Percentiles rank a stretch among this genome's conserved stretches.
Evolutionary conservation across 1,140 invertebrate genomes (phyloP).

Genomic region (Tribolium madens): DNA sequence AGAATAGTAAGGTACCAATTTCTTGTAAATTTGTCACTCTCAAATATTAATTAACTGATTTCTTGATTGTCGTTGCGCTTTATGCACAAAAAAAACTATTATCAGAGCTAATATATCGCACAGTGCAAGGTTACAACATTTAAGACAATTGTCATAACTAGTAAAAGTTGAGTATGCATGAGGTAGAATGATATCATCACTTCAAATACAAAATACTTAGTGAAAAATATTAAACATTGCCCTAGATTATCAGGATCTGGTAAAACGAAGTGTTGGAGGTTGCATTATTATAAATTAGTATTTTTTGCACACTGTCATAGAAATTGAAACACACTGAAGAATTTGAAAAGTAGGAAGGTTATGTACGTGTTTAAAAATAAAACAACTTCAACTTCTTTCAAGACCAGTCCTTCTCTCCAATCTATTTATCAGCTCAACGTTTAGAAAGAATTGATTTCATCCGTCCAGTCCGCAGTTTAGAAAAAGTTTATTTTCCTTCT

Average conservation of each 20-base stretch:
- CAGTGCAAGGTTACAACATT: constrained; percentile 16
- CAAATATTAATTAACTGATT: too few species aligned
- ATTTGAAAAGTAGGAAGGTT: too few species aligned
- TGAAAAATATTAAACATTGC: too few species aligned
- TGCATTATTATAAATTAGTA: too few species aligned
- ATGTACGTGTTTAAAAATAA: constrained; percentile 27
- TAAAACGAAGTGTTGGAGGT: too few species aligned
- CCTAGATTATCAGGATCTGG: too few species aligned
- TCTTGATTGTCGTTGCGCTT: too few species aligned
- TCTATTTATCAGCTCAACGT: constrained; percentile 7
- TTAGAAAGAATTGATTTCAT: constrained; percentile 9
- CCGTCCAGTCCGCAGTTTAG: neutral
- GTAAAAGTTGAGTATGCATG: neutral
- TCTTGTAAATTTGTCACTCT: too few species aligned
- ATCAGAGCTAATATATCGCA: neutral
- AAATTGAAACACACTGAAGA: too few species aligned
- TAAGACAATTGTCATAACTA: neutral
- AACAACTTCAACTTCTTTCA: constrained; percentile 30
- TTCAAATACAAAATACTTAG: neutral
- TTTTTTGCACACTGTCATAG: too few species aligned
- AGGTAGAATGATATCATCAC: constrained; percentile 3
- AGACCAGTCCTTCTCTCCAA: neutral
- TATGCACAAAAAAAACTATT: neutral
- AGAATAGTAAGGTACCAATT: too few species aligned
- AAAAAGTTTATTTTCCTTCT: constrained; percentile 30